Base-by-base conservation (phyloP, 2,888 invertebrate species). In the Coenonympha glycerion region DNA sequence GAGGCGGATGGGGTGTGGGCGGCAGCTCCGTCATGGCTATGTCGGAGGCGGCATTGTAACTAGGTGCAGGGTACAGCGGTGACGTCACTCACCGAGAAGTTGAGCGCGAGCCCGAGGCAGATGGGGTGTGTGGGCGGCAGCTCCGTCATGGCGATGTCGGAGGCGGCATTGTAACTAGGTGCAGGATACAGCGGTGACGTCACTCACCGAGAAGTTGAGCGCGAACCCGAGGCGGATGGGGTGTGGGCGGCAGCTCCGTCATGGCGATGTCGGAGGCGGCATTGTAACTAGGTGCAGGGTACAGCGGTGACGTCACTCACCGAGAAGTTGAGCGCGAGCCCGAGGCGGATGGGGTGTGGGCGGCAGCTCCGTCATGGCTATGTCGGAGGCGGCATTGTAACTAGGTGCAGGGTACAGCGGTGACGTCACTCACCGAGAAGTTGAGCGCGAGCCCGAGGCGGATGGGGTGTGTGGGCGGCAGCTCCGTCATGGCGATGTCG, bases 161-260 rank as follows among this genome's bases (percentile, higher is more conserved):
- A 97, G 78, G 98, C 98, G 69, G 96, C 94, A 90, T 98, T 98
- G 90, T 98, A 98, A n/a, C n/a, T n/a, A n/a, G n/a, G n/a, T n/a
- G n/a, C n/a, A n/a, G n/a, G n/a, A n/a, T n/a, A n/a, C n/a, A n/a
- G 18, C 36, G 18, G 19, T 18, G 9, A 8, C 16, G 6, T 15
- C 3, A 16, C 34, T 83, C 60, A 90, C 98, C 72, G 97, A 98
- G 91, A 98, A 98, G 90, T 98, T 98, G 78, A 98, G 93, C 71
- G 98, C 98, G 88, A 98, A 91, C 60, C 98, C 98, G 87, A 98
- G 92, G 77, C 97, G 93, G 82, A 98, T 98, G 73, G 98, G 98
- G 97, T 77, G 98, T 98, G 73, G 98, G 97, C 64, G 96, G 95
- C 88, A 98, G 90, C 88, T 98, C 97, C 75, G 93, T 94, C 94